Base-by-base conservation (phyloP, 2,888 invertebrate genomes). In the Zootermopsis nevadensis region DNA sequence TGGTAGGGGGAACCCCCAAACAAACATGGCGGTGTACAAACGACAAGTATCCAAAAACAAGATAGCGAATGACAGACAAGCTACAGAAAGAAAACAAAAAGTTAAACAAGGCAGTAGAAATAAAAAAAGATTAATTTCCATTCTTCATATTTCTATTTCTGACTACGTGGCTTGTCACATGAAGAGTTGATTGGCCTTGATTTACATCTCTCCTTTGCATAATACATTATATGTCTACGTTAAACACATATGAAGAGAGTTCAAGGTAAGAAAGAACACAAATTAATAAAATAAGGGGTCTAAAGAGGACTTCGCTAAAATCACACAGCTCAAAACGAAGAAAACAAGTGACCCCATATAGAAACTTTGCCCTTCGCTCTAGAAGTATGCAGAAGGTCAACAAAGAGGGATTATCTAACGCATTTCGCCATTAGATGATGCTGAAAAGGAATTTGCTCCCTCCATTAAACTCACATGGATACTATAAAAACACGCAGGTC, bases 1-100 rank as follows among this genome's bases (percentile, higher is more conserved):
- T 12, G n/a, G 35, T 8, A 74, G n/a, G 33, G 38, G 42, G 38
- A 42, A n/a, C 35, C 74, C 74, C 74, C 7, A 38, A 38, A 74
- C 74, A 74, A 74, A 74, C 74, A 74, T 38, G 74, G 38, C 74
- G 35, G 69, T 22, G 19, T 66, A 30, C 66, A 69, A 33, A 69
- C 3, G 69, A 69, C 69, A 33, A 69, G 0, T 10, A 30, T n/a
- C 66, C 30, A 22, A 4, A 31, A 69, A 42, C 35, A 24, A 74
- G 74, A 38, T 33, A 35, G 74, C 31, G 38, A 74, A 74, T 74
- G 74, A 74, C 74, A 74, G 74, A 74, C 74, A 74, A n/a, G 35
- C 10, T 74, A 24, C 7, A 35, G 38, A 69, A 69, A 69, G 12
- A 22, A 35, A 35, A 74, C 38, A 38, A 69, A 12, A 33, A 69